Evolutionary conservation across 2,888 invertebrate species (phyloP), one percentile per base, ranked within the genome.

Genomic region (Melanostoma scalare): DNA sequence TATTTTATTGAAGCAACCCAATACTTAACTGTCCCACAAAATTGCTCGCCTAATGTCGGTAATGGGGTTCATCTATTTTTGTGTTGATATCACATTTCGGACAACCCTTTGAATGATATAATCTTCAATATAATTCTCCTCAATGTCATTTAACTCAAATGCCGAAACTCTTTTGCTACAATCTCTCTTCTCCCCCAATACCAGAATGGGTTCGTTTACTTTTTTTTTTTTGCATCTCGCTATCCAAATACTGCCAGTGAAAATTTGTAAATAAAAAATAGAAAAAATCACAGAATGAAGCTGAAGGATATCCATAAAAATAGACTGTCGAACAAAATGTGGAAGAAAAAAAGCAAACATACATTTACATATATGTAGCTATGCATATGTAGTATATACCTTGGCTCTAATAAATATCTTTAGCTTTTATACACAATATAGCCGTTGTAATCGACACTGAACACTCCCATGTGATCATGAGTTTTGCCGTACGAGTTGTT

Each of bases 71-170:
- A 40, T 63, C 42, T 44, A 38, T 63, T 38, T 63, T 63, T 48
- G 30, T 36, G 46, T 38, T 42, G 52, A 36, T 38, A 60, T 60
- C 44, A 35, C n/a, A 48, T 50, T 48, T 36, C 30, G 6, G 55
- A 56, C 42, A 53, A 40, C 35, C 53, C 44, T 65, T 60, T 61
- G 56, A 72, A 68, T 56, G 72, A 82, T 72, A 63, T 55, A 52
- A 58, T 82, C 72, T 68, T 60, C 52, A 80, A 71, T 80, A 72
- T 55, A 65, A 72, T 74, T 72, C 60, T 42, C 67, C 42, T 81
- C 72, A 77, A 73, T 82, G 81, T 58, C 77, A 65, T 77, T 77
- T 72, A 56, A 68, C 77, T 77, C 52, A 58, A 52, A 77, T 68
- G 58, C 63, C 61, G 44, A 68, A 77, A 82, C 68, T 77, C 77